Conservation (phyloP, 30 jellyfish, hydroid and myxozoan genomes). For the Aurelia aurita region DNA sequence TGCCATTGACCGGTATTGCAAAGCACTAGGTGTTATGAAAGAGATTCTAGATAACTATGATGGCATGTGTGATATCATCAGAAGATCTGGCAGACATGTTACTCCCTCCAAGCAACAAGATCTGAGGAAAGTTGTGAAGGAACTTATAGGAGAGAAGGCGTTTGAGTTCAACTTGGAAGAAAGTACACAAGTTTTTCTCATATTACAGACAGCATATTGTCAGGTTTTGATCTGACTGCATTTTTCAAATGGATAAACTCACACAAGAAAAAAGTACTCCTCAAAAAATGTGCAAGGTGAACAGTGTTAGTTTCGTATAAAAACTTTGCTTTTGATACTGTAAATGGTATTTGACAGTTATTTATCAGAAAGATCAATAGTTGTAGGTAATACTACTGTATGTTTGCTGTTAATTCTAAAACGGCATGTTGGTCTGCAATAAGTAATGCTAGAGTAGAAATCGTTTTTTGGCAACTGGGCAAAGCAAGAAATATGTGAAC, state of each 20-base stretch:
- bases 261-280: constrained; percentile 1
- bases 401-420: too few species aligned
- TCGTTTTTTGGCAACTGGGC: too few species aligned
- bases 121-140: constrained; percentile 9
- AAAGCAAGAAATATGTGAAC: too few species aligned
- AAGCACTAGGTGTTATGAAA: constrained; percentile 2
- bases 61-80: background rate
- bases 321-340: too few species aligned
- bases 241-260: too few species aligned
- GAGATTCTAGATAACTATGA: constrained; percentile 1
- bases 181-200: background rate
- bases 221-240: constrained; percentile 7
- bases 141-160: background rate
- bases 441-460: too few species aligned
- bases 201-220: constrained; percentile 3
- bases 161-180: background rate
- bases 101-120: background rate
- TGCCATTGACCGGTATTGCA: background rate
- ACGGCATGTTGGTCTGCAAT: too few species aligned
- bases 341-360: too few species aligned
- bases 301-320: too few species aligned
- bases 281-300: too few species aligned
- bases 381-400: too few species aligned
- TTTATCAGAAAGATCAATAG: too few species aligned
- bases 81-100: background rate